Percentiles rank a stretch among this genome's conserved stretches.
phyloP scores from a whole-genome alignment of 2,888 invertebrate species.

The Hermodice carunculata region DNA sequence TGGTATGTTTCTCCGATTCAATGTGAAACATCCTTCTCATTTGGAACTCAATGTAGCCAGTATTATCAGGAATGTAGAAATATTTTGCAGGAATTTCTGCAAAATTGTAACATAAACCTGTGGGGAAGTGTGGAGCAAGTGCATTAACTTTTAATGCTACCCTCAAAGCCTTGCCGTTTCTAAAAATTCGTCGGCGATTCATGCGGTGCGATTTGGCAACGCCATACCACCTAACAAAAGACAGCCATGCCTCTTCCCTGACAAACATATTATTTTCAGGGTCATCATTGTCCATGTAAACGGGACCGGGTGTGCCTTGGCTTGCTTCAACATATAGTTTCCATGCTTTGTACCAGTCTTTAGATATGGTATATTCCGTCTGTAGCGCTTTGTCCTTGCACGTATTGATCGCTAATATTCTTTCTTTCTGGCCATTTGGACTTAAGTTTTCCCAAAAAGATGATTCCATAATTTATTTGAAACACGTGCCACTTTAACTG shows the following conservation, averaged over 20 bases:
- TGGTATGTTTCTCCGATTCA: no score
- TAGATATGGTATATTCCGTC: no score
- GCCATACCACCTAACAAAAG: conserved; percentile 49
- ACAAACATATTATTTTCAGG: conserved; percentile 45
- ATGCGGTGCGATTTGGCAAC: conserved; percentile 38
- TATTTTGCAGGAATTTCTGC: conserved; percentile 39
- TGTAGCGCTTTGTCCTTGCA: no score
- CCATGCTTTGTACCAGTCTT: conserved; percentile 37
- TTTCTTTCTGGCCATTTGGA: no score
- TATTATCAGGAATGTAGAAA: conserved; percentile 37
- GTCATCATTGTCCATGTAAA: conserved; percentile 30
- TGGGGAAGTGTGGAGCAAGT: no score
- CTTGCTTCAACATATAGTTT: conserved; percentile 23
- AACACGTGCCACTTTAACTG: no score
- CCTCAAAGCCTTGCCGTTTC: conserved; percentile 43
- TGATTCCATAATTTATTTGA: no score
- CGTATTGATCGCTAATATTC: no score
- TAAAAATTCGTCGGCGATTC: conserved; percentile 39
- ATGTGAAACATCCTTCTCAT: conserved; percentile 37
- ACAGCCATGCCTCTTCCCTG: conserved; percentile 48
- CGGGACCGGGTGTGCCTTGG: conserved; percentile 10
- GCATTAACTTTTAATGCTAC: no score
- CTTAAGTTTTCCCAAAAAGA: no score
- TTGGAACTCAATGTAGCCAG: conserved; percentile 40
- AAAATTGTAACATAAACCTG: no score